Conservation (phyloP, 2,113 vertebrate genomes). For the Excalfactoria chinensis region DNA sequence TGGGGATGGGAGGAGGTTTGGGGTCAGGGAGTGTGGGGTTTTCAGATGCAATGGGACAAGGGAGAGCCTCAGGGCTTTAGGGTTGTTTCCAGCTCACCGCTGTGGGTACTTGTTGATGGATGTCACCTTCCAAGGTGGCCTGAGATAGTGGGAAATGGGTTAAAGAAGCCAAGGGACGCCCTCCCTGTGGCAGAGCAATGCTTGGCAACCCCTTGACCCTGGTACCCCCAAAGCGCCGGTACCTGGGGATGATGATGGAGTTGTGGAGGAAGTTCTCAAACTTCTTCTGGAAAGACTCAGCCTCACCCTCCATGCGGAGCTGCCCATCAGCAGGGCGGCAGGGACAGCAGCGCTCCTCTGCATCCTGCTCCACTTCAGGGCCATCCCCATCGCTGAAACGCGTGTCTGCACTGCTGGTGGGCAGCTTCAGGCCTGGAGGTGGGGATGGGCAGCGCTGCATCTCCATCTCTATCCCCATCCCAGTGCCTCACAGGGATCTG, state of each 20-base stretch:
- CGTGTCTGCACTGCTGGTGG: constrained; percentile 79
- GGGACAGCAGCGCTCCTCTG: constrained; percentile 77
- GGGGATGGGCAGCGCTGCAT: rapidly evolving
- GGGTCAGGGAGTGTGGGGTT: rapidly evolving
- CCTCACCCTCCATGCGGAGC: constrained; percentile 65
- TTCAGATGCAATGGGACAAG: rapidly evolving
- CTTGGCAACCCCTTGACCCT: rapidly evolving
- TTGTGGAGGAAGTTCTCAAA: constrained; percentile 86
- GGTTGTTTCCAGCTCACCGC: constrained; percentile 62
- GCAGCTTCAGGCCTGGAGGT: constrained; percentile 77
- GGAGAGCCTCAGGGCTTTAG: not conserved
- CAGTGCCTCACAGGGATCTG: not conserved
- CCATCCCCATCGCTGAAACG: constrained; percentile 68
- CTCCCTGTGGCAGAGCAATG: not conserved
- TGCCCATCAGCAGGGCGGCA: constrained; percentile 73
- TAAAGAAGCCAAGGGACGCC: not conserved
- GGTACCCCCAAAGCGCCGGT: not conserved
- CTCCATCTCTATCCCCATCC: too few species aligned
- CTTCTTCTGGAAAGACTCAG: constrained; percentile 83
- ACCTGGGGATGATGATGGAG: constrained; percentile 85
- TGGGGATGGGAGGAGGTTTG: rapidly evolving
- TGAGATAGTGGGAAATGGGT: not conserved
- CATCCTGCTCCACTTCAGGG: constrained; percentile 38
- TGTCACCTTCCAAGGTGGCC: constrained; percentile 83
- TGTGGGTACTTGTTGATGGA: constrained; percentile 77